phyloP scores from a whole-genome alignment of 2,797 vertebrate species.

The Crocidura indochinensis region DNA sequence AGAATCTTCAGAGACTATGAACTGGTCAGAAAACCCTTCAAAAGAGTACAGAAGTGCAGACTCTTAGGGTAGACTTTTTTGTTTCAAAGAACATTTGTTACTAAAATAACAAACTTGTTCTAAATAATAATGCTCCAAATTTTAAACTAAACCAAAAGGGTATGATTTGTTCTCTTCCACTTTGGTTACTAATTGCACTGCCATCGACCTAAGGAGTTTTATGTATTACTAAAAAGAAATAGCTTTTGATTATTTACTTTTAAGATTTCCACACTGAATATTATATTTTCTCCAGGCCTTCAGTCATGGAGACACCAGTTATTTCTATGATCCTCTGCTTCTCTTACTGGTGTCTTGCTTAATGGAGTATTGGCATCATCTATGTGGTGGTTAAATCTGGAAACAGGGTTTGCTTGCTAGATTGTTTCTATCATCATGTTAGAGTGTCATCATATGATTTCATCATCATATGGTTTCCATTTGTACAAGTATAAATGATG shows the following conservation, averaged over 20 bases:
- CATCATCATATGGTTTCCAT: too few species aligned
- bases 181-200: conserved; percentile 16
- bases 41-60: conserved; percentile 48
- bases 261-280: not conserved
- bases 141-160: conserved; percentile 44
- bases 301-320: not conserved
- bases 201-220: not conserved
- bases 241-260: conserved; percentile 9
- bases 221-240: conserved; percentile 14
- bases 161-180: not conserved
- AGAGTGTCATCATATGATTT: not conserved
- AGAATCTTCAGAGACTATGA: conserved; percentile 24
- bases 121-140: conserved; percentile 44
- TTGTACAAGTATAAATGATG: not conserved
- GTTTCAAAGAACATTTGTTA: conserved; percentile 38
- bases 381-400: not conserved
- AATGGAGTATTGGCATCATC: not conserved
- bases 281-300: conserved; percentile 1
- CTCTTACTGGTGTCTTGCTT: not conserved
- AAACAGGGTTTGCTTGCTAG: not conserved
- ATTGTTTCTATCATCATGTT: not conserved
- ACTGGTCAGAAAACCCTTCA: conserved; percentile 32
- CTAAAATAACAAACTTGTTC: conserved; percentile 44
- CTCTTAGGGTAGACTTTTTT: not conserved
- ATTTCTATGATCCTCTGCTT: not conserved